phyloP scores from a whole-genome alignment of 2,113 vertebrate species.

The Nibea albiflora region DNA sequence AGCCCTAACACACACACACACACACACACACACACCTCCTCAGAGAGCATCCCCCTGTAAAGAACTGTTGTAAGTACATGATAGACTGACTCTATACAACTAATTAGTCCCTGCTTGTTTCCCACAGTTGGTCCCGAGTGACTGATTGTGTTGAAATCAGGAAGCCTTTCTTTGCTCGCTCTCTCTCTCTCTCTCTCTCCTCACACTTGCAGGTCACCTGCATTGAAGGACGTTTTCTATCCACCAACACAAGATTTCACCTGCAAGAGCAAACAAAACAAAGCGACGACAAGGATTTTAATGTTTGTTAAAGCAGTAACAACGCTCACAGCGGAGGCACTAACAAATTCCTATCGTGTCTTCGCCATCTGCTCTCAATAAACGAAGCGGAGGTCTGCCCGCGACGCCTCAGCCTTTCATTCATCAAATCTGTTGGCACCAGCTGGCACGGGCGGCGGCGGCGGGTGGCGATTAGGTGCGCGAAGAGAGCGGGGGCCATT shows the following conservation, averaged over 20 bases:
- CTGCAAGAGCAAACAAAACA: slow-evolving; percentile 39
- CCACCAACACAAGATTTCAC: neutral
- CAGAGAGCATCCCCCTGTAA: slow-evolving; percentile 7
- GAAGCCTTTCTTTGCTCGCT: neutral
- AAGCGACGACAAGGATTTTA: slow-evolving; percentile 32
- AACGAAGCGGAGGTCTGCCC: slow-evolving; percentile 62
- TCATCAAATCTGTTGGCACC: slow-evolving; percentile 73
- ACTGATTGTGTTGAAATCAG: slow-evolving; percentile 10
- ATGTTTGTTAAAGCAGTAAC: slow-evolving; percentile 52
- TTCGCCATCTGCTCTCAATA: slow-evolving; percentile 77
- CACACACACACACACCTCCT: slow-evolving; percentile 29
- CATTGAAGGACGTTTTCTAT: slow-evolving; percentile 22
- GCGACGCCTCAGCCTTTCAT: slow-evolving; percentile 62
- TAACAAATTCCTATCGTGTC: slow-evolving; percentile 68
- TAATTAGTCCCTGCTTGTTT: slow-evolving; percentile 52
- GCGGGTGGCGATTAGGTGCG: slow-evolving; percentile 2
- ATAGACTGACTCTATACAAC: slow-evolving; percentile 23
- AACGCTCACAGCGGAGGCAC: slow-evolving; percentile 26
- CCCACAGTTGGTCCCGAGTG: slow-evolving; percentile 11
- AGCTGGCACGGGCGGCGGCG: slow-evolving; percentile 50
- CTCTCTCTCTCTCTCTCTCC: neutral
- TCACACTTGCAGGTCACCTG: neutral
- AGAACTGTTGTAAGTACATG: slow-evolving; percentile 42
- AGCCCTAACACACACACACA: slow-evolving; percentile 6
- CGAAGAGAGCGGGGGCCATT: slow-evolving; percentile 8